phyloP scores from a whole-genome alignment of 1,140 invertebrate genomes.

The Belonocnema kinseyi region DNA sequence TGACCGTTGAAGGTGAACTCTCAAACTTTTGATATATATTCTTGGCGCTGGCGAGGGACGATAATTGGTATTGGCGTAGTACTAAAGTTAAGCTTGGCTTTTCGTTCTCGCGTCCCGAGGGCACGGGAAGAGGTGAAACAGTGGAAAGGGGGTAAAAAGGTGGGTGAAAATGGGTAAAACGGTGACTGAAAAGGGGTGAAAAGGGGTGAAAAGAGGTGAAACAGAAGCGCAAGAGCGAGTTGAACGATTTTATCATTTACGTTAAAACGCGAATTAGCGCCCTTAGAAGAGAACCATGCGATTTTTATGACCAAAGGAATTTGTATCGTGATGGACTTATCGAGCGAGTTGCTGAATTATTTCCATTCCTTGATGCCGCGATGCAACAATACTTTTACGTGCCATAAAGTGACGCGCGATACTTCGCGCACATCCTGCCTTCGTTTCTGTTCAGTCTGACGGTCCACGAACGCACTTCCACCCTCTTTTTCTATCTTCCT shows the following conservation, averaged over 20 bases:
- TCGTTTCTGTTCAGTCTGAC: constrained; percentile 52
- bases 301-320: constrained; percentile 70
- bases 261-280: constrained; percentile 68
- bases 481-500: background rate
- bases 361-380: constrained; percentile 65
- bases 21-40: background rate
- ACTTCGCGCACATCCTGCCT: constrained; percentile 41
- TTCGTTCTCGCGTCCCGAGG: constrained; percentile 38
- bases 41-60: constrained; percentile 42
- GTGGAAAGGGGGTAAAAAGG: background rate
- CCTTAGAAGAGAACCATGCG: constrained; percentile 56
- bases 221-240: constrained; percentile 27
- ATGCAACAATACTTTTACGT: constrained; percentile 69
- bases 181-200: constrained; percentile 3
- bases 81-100: constrained; percentile 36
- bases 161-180: background rate
- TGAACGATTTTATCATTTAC: constrained; percentile 63
- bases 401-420: constrained; percentile 63
- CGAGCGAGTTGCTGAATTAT: constrained; percentile 68
- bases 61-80: constrained; percentile 57
- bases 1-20: constrained; percentile 15
- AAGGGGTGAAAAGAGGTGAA: constrained; percentile 33
- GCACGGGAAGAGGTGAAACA: constrained; percentile 22
- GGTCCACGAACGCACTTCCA: constrained; percentile 22
- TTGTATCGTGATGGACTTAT: constrained; percentile 67